Conservation (phyloP, 2,113 vertebrate species). For the Engraulis encrasicolus region DNA sequence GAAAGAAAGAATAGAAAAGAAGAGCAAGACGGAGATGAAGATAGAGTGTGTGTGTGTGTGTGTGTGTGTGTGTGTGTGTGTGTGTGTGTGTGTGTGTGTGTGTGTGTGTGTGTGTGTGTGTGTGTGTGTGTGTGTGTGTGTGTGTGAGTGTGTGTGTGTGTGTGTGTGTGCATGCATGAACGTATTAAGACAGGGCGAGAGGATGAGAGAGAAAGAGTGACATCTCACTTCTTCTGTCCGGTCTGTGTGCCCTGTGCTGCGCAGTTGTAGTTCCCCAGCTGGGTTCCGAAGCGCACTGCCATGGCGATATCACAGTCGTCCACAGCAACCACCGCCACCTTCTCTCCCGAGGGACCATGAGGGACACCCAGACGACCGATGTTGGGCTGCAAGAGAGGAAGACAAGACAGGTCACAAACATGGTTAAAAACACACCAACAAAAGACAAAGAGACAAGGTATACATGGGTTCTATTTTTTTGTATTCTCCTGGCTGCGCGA, state of each 20-base stretch:
- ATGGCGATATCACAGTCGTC: conserved; percentile 93
- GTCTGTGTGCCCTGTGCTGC: conserved; percentile 95
- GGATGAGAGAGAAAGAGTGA: neutral
- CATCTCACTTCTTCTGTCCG: conserved; percentile 92
- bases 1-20: no score
- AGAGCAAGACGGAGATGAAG: no score
- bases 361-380: conserved; percentile 90
- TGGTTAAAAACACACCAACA: neutral
- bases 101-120: no score
- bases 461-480: no score
- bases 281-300: conserved; percentile 87
- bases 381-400: conserved; percentile 80
- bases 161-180: no score
- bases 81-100: no score
- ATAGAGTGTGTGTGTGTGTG: no score
- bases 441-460: neutral
- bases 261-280: conserved; percentile 93
- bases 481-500: no score
- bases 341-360: conserved; percentile 92
- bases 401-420: neutral
- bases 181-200: neutral
- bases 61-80: no score
- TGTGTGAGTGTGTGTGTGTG: no score
- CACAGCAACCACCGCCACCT: conserved; percentile 93
- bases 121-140: no score